A percentile compares a stretch with the other conserved stretches of the same genome.
Conservation (phyloP, 2,797 vertebrate genomes). For the Sebastes taczanowskii region DNA sequence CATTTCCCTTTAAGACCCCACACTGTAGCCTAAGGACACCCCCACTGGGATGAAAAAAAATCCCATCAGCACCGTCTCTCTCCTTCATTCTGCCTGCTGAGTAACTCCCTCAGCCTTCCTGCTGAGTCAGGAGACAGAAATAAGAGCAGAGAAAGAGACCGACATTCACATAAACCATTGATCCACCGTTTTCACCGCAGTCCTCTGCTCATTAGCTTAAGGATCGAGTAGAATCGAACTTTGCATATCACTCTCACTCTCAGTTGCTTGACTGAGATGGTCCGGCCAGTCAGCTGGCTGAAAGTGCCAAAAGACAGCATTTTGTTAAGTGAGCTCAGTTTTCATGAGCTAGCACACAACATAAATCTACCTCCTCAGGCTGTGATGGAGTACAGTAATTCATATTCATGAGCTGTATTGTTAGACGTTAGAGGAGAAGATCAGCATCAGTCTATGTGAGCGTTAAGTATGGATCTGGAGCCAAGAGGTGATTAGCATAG, state of each 20-base stretch:
- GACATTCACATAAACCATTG: not conserved
- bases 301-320: no score
- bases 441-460: not conserved
- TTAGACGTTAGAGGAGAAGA: not conserved
- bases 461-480: not conserved
- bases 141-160: not conserved
- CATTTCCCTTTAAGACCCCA: no score
- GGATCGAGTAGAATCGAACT: not conserved
- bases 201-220: not conserved
- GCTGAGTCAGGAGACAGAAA: conserved; percentile 14
- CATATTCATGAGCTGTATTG: not conserved
- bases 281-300: not conserved
- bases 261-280: not conserved
- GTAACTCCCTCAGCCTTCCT: not conserved
- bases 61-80: not conserved
- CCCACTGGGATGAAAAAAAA: not conserved
- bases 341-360: not conserved
- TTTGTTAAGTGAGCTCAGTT: no score
- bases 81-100: conserved; percentile 3
- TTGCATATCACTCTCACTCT: not conserved
- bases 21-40: not conserved
- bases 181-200: not conserved
- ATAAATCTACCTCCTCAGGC: not conserved
- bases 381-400: not conserved
- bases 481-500: not conserved